Percentiles rank a stretch among this genome's conserved stretches.
These are phyloP conservation scores for Polymixis lichenea DNA, from an alignment of 2,888 invertebrate genomes.

Conservation along the genomic window DNA sequence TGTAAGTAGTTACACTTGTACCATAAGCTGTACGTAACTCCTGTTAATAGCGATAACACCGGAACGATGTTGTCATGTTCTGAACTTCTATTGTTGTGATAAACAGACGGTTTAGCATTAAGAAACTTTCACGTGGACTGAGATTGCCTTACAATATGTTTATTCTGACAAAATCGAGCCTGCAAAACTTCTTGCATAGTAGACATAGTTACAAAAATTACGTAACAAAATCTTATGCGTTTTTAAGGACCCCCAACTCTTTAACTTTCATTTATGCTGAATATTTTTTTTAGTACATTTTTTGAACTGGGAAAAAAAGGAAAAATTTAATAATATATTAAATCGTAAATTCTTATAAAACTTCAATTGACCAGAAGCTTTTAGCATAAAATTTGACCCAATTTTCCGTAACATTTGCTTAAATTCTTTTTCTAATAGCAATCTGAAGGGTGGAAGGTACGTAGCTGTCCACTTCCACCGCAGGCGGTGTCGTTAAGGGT, in stretches of 20 bases:
- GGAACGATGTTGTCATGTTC: conserved; percentile 51
- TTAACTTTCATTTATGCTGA: conserved; percentile 15
- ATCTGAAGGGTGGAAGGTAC: conserved; percentile 74
- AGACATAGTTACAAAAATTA: conserved; percentile 5
- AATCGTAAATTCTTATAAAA: conserved; percentile 64
- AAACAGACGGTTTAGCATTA: conserved; percentile 42
- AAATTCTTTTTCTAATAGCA: conserved; percentile 71
- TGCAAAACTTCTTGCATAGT: conserved; percentile 6
- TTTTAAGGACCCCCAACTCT: conserved; percentile 19
- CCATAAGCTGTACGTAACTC: conserved; percentile 55
- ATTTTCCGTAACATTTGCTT: conserved; percentile 67
- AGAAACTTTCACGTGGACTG: conserved; percentile 21
- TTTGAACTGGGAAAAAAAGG: conserved; percentile 23
- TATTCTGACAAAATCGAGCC: conserved; percentile 5
- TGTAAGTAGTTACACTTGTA: conserved; percentile 72
- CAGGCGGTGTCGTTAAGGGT: conserved; percentile 83
- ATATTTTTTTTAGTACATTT: conserved; percentile 23
- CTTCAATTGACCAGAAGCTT: conserved; percentile 65
- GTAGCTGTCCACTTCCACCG: conserved; percentile 83
- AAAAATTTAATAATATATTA: conserved; percentile 51
- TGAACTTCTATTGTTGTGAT: conserved; percentile 58
- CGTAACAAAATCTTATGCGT: conserved; percentile 20
- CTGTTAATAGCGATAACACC: conserved; percentile 52
- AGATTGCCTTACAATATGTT: conserved; percentile 14
- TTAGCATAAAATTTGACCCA: conserved; percentile 67